Evolutionary conservation across 1,140 invertebrate genomes (phyloP).

Genomic region (Laupala kohalensis): DNA sequence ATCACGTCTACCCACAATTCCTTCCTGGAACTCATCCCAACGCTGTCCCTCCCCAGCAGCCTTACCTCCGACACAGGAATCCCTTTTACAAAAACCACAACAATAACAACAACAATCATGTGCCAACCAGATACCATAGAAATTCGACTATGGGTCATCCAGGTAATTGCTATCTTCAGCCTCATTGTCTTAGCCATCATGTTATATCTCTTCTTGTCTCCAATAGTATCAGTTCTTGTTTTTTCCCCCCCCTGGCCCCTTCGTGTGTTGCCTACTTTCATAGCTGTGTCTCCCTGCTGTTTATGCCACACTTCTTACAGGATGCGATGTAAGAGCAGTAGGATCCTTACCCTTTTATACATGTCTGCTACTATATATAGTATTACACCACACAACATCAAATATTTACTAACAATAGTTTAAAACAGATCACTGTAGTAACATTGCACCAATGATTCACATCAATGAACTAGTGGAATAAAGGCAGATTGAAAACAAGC

Average conservation of each 20-base stretch:
- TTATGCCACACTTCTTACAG: background rate
- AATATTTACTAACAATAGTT: no score
- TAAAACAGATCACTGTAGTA: no score
- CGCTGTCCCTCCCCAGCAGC: slow-evolving; percentile 37
- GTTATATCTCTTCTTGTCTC: background rate
- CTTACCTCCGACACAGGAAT: slow-evolving; percentile 18
- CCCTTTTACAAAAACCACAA: slow-evolving; percentile 28
- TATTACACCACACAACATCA: background rate
- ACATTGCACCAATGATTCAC: no score
- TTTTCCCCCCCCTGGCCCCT: no score
- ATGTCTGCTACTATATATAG: background rate
- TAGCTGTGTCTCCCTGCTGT: background rate
- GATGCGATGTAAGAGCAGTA: background rate
- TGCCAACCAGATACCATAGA: slow-evolving; percentile 34
- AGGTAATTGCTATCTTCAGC: slow-evolving; percentile 33
- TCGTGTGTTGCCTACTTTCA: background rate
- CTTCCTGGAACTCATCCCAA: slow-evolving; percentile 67
- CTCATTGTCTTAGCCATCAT: background rate
- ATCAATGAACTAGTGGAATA: no score
- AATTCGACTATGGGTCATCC: slow-evolving; percentile 46
- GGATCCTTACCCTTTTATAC: background rate
- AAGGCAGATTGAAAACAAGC: no score
- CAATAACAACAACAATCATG: slow-evolving; percentile 31
- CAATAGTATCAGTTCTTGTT: background rate
- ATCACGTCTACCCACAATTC: slow-evolving; percentile 84